These are phyloP conservation scores for Ormyrus thymus DNA, from an alignment of 2,888 invertebrate genomes.

Conservation along the genomic window DNA sequence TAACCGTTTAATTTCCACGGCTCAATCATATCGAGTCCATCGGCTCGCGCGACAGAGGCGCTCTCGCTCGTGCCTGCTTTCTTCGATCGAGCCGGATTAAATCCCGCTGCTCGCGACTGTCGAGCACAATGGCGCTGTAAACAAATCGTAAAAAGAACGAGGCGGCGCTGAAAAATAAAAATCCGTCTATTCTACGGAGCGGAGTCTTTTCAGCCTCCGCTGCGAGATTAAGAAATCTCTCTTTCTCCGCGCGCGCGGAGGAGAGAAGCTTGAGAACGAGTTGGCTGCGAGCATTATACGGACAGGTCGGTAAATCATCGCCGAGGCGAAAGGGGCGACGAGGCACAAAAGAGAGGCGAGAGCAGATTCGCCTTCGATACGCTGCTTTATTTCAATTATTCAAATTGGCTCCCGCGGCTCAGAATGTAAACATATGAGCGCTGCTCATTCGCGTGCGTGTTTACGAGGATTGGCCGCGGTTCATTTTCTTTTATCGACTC, in stretches of 20 bases:
- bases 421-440: constrained; percentile 5
- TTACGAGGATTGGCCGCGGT: constrained; percentile 12
- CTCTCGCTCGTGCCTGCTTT: background rate
- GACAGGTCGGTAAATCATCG: constrained; percentile 41
- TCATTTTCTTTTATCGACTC: background rate
- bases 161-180: constrained; percentile 46
- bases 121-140: constrained; percentile 64
- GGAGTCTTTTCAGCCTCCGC: constrained; percentile 46
- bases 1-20: constrained; percentile 6
- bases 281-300: background rate
- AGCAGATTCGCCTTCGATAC: constrained; percentile 38
- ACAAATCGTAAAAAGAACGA: constrained; percentile 72
- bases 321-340: background rate
- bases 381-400: constrained; percentile 49
- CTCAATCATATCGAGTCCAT: constrained; percentile 21
- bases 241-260: background rate
- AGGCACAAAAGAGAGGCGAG: background rate
- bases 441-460: constrained; percentile 22
- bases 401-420: constrained; percentile 14
- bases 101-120: constrained; percentile 29
- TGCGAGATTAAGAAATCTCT: constrained; percentile 55
- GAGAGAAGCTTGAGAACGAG: background rate
- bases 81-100: constrained; percentile 48
- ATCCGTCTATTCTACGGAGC: constrained; percentile 31
- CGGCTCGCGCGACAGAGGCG: background rate